phyloP scores from a whole-genome alignment of 2,888 invertebrate species.

The Protodeltote pygarga region DNA sequence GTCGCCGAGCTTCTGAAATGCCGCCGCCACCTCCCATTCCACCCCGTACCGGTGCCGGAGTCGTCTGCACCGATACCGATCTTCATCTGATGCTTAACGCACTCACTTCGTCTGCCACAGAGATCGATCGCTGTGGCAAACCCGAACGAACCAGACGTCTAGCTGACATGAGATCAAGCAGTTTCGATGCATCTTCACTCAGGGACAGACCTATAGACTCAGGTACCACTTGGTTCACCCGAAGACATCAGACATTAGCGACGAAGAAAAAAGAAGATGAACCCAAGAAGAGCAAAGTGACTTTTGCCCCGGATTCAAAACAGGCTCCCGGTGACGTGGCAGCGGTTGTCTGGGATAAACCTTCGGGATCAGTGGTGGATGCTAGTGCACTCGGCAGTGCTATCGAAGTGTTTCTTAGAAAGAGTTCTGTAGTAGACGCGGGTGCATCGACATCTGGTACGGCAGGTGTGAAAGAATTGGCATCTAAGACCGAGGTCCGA shows the following conservation, averaged over 20 bases:
- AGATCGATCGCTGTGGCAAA: constrained; percentile 90
- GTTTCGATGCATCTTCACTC: constrained; percentile 93
- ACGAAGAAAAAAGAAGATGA: constrained; percentile 87
- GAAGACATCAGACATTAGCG: constrained; percentile 92
- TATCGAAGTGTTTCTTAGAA: constrained; percentile 93
- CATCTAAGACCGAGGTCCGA: constrained; percentile 69
- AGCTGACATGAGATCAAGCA: constrained; percentile 92
- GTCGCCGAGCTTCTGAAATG: constrained; percentile 91
- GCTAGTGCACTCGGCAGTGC: constrained; percentile 93
- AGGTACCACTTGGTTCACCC: constrained; percentile 92
- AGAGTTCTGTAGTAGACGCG: constrained; percentile 83
- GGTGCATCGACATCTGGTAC: constrained; percentile 66
- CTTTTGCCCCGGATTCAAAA: constrained; percentile 88
- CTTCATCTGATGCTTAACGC: constrained; percentile 92
- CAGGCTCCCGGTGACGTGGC: constrained; percentile 86
- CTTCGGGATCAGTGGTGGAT: constrained; percentile 92
- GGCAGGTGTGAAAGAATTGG: constrained; percentile 58
- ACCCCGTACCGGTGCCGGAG: constrained; percentile 84
- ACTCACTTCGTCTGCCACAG: constrained; percentile 93
- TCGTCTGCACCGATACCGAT: constrained; percentile 94
- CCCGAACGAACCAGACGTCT: constrained; percentile 87
- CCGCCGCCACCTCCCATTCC: constrained; percentile 86
- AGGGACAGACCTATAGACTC: constrained; percentile 78
- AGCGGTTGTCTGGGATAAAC: constrained; percentile 91
- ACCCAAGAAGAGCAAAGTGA: constrained; percentile 83